phyloP scores from a whole-genome alignment of 35 echinoderm and acorn worm species.

The Anneissia japonica region DNA sequence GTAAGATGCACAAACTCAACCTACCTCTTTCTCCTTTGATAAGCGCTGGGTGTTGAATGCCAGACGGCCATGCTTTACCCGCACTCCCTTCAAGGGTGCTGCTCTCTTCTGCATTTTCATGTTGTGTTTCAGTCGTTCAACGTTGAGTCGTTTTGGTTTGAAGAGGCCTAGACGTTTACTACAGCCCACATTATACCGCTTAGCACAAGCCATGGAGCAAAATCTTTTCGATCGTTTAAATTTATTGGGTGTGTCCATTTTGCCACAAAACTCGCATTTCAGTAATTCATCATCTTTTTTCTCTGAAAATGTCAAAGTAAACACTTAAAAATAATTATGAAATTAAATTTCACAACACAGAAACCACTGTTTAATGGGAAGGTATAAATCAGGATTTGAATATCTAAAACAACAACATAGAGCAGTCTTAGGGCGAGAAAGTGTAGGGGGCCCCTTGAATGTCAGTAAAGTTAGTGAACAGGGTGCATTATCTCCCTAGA shows the following conservation, averaged over 20 bases:
- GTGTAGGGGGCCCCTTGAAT: neutral
- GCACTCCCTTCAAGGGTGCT: constrained; percentile 67
- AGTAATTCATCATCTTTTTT: constrained; percentile 31
- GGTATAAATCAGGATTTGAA: no score
- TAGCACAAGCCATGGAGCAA: constrained; percentile 98
- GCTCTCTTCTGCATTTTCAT: constrained; percentile 75
- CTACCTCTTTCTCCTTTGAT: neutral
- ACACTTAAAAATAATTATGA: no score
- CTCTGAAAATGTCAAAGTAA: neutral
- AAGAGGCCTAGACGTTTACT: constrained; percentile 82
- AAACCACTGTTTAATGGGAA: no score
- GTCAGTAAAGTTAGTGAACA: no score
- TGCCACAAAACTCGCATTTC: constrained; percentile 95
- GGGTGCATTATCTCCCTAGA: no score
- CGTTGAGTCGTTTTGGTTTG: constrained; percentile 55
- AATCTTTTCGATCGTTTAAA: constrained; percentile 96
- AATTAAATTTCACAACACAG: no score
- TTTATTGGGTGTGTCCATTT: constrained; percentile 74
- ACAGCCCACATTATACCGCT: constrained; percentile 98
- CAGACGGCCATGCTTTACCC: constrained; percentile 83
- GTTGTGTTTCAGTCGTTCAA: constrained; percentile 56
- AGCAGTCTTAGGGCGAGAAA: no score
- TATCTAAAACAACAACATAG: no score
- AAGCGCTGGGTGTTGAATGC: constrained; percentile 50
- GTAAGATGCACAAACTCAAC: neutral